Conservation (phyloP, 2,113 vertebrate species). For the Hiodon tergisus region DNA sequence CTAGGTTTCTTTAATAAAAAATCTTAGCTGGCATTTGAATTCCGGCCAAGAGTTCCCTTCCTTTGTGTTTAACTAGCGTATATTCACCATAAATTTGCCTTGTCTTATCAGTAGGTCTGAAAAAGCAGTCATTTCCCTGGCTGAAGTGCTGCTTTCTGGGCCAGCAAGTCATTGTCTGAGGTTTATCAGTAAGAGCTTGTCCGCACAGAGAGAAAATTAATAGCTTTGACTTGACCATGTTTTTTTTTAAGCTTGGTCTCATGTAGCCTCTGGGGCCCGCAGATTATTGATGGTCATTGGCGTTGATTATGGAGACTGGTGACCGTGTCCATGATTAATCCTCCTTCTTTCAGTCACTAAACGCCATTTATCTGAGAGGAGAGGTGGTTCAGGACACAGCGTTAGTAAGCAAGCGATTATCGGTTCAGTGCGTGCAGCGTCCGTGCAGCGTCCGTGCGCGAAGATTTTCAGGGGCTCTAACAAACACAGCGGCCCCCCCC, state of each 20-base stretch:
- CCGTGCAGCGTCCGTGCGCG: slow-evolving; percentile 8
- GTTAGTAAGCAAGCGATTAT: slow-evolving; percentile 14
- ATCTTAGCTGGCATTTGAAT: slow-evolving; percentile 15
- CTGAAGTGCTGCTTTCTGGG: slow-evolving; percentile 26
- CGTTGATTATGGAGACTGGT: not conserved
- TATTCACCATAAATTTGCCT: slow-evolving; percentile 29
- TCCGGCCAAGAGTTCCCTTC: slow-evolving; percentile 37
- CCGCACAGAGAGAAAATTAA: slow-evolving; percentile 22
- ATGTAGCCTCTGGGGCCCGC: not conserved
- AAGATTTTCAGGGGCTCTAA: slow-evolving; percentile 24
- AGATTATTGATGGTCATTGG: not conserved
- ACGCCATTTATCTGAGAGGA: not conserved
- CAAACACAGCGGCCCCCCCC: slow-evolving; percentile 16
- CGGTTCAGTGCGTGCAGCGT: slow-evolving; percentile 22
- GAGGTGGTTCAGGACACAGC: slow-evolving; percentile 10
- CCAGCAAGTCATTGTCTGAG: slow-evolving; percentile 33
- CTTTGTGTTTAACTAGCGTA: slow-evolving; percentile 29
- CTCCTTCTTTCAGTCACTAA: not conserved
- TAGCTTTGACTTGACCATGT: not conserved
- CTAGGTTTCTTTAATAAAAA: slow-evolving; percentile 14
- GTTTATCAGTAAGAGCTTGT: slow-evolving; percentile 33
- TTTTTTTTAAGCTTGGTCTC: not conserved
- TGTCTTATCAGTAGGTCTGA: slow-evolving; percentile 30
- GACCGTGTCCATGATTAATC: not conserved
- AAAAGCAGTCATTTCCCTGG: slow-evolving; percentile 23